Conservation (phyloP, 2,113 vertebrate genomes). For the Phocoena sinus region DNA sequence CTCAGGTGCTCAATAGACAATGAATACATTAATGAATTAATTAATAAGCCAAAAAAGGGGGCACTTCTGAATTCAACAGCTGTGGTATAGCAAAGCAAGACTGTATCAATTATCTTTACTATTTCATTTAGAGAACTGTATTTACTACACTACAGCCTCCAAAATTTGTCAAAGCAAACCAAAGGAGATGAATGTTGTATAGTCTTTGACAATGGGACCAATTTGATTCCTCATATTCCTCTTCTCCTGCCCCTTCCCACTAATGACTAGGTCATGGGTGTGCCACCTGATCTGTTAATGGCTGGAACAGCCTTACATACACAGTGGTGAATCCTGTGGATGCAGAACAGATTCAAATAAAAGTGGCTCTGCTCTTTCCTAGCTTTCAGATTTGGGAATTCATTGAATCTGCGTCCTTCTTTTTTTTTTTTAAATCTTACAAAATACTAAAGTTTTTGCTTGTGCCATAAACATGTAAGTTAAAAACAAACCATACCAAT, state of each 20-base stretch:
- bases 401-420: neutral
- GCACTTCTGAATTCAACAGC: neutral
- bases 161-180: neutral
- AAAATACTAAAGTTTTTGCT: neutral
- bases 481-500: neutral
- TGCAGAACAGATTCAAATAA: neutral
- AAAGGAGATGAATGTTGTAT: neutral
- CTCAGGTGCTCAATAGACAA: neutral
- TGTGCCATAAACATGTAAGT: neutral
- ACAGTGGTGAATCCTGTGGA: neutral
- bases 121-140: neutral
- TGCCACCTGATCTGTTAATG: neutral
- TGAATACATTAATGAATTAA: neutral
- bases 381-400: neutral
- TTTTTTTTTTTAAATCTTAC: neutral
- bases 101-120: neutral
- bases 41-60: neutral
- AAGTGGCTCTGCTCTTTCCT: neutral
- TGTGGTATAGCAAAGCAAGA: neutral
- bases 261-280: neutral
- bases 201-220: neutral
- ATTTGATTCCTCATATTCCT: neutral
- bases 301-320: neutral
- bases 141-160: neutral
- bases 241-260: neutral